Evolutionary conservation across 2,888 invertebrate species (phyloP), one percentile per base, ranked within the genome.

Genomic region (Odiellus spinosus): DNA sequence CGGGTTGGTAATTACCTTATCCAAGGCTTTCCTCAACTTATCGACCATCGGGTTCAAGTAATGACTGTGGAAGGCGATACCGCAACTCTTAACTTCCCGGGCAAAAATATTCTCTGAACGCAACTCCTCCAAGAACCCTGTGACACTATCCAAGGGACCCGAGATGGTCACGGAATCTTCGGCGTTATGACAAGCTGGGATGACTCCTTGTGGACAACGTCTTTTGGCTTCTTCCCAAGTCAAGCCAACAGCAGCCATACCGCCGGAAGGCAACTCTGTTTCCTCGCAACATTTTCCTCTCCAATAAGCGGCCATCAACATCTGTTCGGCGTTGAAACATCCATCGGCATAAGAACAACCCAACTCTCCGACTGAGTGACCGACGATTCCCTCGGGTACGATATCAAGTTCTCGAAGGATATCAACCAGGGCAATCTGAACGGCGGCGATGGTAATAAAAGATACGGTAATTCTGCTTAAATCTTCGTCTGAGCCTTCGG

Each of bases 321-420:
- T 82, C 70, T 98, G 93, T 65, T 91, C 91, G 2, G 83, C 80
- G 8, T 87, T 90, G 60, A 98, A 79, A 42, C 87, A 83, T 12
- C 88, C 91, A 71, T 96, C 95, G 26, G 91, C 93, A 69, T 95
- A 95, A n/a, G 90, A 93, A 67, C 95, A 95, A 2, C 88, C 88
- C 4, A 95, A 70, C 70, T 90, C 90, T 33, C 88, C 88, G 11
- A 85, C 85, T 32, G 93, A 95, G 68, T 98, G 96, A 1, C 96
- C 96, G 45, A 96, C 74, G 61, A 98, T 88, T 46, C 93, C 93
- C 65, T 95, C 90, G 3, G 95, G 90, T 46, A 73, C 71, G 40
- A 96, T 73, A 53, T 82, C 85, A 48, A 72, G 54, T 20, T 82
- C 63, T 47, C 72, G 75, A 53, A 98, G 70, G 45, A 88, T 68